Evolutionary conservation across 1,140 invertebrate genomes (phyloP).

Genomic region (Metopolophium dirhodum): DNA sequence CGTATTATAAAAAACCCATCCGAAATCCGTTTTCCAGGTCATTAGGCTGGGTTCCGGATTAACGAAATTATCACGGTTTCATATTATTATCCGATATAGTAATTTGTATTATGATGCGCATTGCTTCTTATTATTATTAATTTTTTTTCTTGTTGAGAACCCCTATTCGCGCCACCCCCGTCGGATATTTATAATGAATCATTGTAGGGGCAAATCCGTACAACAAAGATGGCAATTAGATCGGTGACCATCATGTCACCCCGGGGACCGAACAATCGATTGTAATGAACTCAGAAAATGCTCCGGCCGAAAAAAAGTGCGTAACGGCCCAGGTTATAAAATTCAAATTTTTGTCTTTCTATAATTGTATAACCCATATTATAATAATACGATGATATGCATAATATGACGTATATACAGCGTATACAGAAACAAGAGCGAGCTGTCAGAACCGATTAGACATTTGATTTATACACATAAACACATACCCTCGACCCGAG

Average conservation of each 20-base stretch:
- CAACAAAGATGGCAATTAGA: constrained; percentile 54
- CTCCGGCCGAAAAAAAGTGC: neutral
- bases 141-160: constrained; percentile 36
- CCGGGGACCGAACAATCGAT: constrained; percentile 44
- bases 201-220: constrained; percentile 29
- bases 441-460: neutral
- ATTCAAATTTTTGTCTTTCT: neutral
- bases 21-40: constrained; percentile 28
- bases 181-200: constrained; percentile 18
- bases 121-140: neutral
- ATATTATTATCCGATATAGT: neutral
- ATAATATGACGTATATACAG: neutral
- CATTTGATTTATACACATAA: constrained; percentile 4
- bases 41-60: constrained; percentile 12
- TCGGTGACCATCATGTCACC: constrained; percentile 8
- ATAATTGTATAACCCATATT: neutral
- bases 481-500: neutral
- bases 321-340: neutral
- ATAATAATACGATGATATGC: too few species aligned
- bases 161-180: neutral
- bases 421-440: neutral
- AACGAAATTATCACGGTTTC: constrained; percentile 9
- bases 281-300: constrained; percentile 49
- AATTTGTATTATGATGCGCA: constrained; percentile 5
- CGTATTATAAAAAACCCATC: constrained; percentile 14